Base-by-base conservation (phyloP, 2,113 vertebrate genomes). In the Ancistrus triradiatus region DNA sequence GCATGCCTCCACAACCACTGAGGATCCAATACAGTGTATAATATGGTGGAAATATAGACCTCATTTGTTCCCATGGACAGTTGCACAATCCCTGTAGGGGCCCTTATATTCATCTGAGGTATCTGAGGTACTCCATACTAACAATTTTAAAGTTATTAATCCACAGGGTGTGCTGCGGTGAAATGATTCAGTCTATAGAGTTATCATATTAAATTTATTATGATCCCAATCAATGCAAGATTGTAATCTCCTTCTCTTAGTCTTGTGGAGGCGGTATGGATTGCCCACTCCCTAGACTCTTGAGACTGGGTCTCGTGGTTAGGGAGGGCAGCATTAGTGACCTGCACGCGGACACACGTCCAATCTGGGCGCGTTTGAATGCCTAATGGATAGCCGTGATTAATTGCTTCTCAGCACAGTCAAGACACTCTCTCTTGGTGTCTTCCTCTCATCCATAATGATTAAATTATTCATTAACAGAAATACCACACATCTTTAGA, bases 381-480 rank as follows among this genome's bases (percentile, higher is more conserved):
- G 68, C 64, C 63, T 74, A 74, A 74, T 74, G 63, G 68, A 52
- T 53, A 46, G 49, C 58, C 10, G 52, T 52, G 68, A 71, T 74
- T 66, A 70, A 71, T 74, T 63, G 59, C 68, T 68, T 52, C 48
- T 55, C 60, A 68, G 65, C 60, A 63, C 68, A 74, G 56, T 57
- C 56, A 71, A 64, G 59, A 75, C 65, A 60, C 60, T 9, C 53
- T 63, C 40, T 46, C 63, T 62, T 25, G 56, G 14, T 58, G 35
- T 61, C 40, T 55, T 37, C 42, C 19, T 15, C 50, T 55, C 49
- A 43, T 52, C 62, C 18, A 24, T 46, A 55, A 55, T 55, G 62
- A 55, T 55, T 64, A 33, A 37, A 44, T 64, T 64, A 44, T 44
- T 64, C 51, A 44, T 53, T 60, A 60, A 60, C 58, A 60, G 58